Evolutionary conservation across 1,140 invertebrate species (phyloP).

Genomic region (Galleria mellonella): DNA sequence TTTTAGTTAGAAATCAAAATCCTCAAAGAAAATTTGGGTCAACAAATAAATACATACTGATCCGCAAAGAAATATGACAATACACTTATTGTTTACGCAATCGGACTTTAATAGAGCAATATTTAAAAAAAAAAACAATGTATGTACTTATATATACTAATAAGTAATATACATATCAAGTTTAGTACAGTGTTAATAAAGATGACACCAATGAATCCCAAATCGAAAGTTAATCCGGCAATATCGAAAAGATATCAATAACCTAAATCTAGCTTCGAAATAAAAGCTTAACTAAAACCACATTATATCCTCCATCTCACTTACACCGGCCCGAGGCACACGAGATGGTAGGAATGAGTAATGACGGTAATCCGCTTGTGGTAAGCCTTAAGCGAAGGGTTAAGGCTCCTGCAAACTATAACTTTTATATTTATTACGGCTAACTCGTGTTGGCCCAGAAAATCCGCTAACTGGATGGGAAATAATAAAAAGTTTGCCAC

Average conservation of each 20-base stretch:
- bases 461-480: conserved; percentile 28
- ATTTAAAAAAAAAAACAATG: no score
- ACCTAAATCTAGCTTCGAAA: conserved; percentile 4
- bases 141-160: no score
- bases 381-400: conserved; percentile 63
- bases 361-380: conserved; percentile 67
- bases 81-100: no score
- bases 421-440: conserved; percentile 65
- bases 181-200: no score
- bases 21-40: no score
- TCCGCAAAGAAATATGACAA: no score
- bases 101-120: no score
- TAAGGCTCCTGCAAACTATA: conserved; percentile 51
- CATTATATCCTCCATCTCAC: conserved; percentile 24
- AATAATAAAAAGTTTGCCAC: conserved; percentile 29
- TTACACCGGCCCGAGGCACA: conserved; percentile 31
- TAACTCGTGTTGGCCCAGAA: conserved; percentile 24
- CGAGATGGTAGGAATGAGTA: conserved; percentile 65
- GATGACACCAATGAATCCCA: background rate
- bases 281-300: conserved; percentile 10
- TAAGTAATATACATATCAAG: no score
- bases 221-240: conserved; percentile 3
- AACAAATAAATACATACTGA: no score
- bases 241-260: conserved; percentile 2
- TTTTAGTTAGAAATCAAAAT: no score